Evolutionary conservation across 2,888 invertebrate species (phyloP).

Genomic region (Gari tellinella): DNA sequence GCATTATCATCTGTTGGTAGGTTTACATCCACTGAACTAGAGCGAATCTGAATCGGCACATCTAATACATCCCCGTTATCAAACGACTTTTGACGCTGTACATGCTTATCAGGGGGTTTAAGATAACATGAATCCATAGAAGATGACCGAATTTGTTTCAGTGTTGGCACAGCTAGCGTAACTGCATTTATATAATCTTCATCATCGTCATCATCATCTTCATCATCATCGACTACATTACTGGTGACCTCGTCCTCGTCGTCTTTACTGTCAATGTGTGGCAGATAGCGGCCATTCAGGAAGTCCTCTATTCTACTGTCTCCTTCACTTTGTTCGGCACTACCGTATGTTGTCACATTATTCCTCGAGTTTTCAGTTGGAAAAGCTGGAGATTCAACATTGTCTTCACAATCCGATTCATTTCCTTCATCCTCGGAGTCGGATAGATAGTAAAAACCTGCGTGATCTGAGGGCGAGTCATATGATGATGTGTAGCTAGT

Average conservation of each 20-base stretch:
- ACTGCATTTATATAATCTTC: conserved; percentile 72
- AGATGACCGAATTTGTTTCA: conserved; percentile 77
- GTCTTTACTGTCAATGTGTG: conserved; percentile 56
- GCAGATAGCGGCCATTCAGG: conserved; percentile 40
- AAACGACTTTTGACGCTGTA: conserved; percentile 71
- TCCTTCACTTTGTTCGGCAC: conserved; percentile 15
- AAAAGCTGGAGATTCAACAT: conserved; percentile 21
- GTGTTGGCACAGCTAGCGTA: conserved; percentile 77
- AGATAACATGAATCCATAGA: conserved; percentile 77
- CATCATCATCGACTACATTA: conserved; percentile 39
- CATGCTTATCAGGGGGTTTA: conserved; percentile 38
- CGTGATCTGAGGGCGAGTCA: conserved; percentile 58
- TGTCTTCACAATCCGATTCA: conserved; percentile 56
- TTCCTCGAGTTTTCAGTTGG: not conserved
- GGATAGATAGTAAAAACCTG: conserved; percentile 55
- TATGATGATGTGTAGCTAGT: conserved; percentile 60
- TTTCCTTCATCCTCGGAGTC: conserved; percentile 61
- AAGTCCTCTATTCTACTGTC: conserved; percentile 21
- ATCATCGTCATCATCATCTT: conserved; percentile 42
- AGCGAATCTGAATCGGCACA: conserved; percentile 74
- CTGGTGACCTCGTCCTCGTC: conserved; percentile 30
- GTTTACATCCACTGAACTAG: conserved; percentile 79
- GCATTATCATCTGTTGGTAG: conserved; percentile 74
- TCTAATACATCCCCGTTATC: conserved; percentile 68
- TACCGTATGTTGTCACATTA: not conserved